Conservation (phyloP, 2,113 vertebrate genomes). For the Xiphias gladius region DNA sequence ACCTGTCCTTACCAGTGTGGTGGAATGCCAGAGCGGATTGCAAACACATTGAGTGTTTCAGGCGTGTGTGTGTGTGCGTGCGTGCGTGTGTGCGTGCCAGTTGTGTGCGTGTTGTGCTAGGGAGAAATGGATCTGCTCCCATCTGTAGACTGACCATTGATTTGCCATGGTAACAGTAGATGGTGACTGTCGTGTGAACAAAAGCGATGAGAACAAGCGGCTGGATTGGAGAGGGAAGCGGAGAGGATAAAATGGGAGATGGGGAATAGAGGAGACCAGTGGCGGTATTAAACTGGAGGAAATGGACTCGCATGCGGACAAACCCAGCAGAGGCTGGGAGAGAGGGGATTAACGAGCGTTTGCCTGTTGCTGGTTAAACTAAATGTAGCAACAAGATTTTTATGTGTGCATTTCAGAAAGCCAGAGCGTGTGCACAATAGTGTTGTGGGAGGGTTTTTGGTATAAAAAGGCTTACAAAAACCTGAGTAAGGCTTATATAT, state of each 20-base stretch:
- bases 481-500: conserved; percentile 76
- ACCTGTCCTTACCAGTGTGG: conserved; percentile 47
- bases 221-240: conserved; percentile 26
- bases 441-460: conserved; percentile 63
- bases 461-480: conserved; percentile 74
- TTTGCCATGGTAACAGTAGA: conserved; percentile 78
- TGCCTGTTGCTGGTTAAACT: conserved; percentile 65
- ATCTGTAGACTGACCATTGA: conserved; percentile 78
- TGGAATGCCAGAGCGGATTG: conserved; percentile 47
- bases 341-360: conserved; percentile 18
- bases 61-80: background rate
- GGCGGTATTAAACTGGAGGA: conserved; percentile 20
- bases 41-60: conserved; percentile 33
- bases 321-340: conserved; percentile 12
- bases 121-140: conserved; percentile 66
- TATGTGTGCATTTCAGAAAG: conserved; percentile 51
- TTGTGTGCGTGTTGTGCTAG: conserved; percentile 22
- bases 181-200: conserved; percentile 75
- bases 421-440: conserved; percentile 25
- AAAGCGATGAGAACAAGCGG: conserved; percentile 60
- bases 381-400: conserved; percentile 54
- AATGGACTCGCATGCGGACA: conserved; percentile 30
- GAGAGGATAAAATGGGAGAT: background rate
- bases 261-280: conserved; percentile 18
- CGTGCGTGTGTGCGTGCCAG: conserved; percentile 3